Base-by-base conservation (phyloP, 2,113 vertebrate genomes). In the Chloropsis hardwickii region DNA sequence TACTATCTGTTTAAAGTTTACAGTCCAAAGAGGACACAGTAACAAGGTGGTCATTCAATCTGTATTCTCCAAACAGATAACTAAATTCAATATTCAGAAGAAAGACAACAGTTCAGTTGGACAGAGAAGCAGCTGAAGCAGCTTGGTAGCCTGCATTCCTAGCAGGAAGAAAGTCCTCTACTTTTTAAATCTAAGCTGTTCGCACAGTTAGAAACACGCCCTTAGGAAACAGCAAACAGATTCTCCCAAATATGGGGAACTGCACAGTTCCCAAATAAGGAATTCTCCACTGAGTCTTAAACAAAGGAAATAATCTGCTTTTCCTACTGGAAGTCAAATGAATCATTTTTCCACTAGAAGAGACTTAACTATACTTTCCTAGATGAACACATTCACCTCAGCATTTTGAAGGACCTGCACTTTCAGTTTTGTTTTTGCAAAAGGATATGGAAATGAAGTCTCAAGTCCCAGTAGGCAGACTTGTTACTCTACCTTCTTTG, bases 141-240 rank as follows among this genome's bases (percentile, higher is more conserved):
- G 56, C 39, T 70, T 61, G 48, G 71, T 78, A 33, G 44, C 20
- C 40, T 54, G 28, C 48, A 47, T 91, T 91, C 74, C 54, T 45
- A 47, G n/a, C 14, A 64, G 45, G 53, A 88, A 82, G 78, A 82
- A 73, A 92, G 44, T 76, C 48, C 65, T 85, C 78, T 87, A 84
- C n/a, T 48, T 94, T 86, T 71, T 88, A 95, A 90, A 94, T 54
- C 44, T 22, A n/a, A 25, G 73, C 76, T 86, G 25, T 40, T 92
- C 88, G 84, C 85, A 67, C 72, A 86, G 87, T 44, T 66, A 74
- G 40, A 67, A 85, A 81, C 91, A 93, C 86, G 88, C 44, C 85
- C 94, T 86, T 69, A 83, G 83, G 88, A 97, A 95, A 90, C 51
- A 67, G 86, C 71, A 78, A 88, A 72, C 48, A 89, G 56, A 94